A percentile compares a stretch with the other conserved stretches of the same genome.
Evolutionary conservation across 2,888 invertebrate genomes (phyloP).

Genomic region (Mimachlamys varia): DNA sequence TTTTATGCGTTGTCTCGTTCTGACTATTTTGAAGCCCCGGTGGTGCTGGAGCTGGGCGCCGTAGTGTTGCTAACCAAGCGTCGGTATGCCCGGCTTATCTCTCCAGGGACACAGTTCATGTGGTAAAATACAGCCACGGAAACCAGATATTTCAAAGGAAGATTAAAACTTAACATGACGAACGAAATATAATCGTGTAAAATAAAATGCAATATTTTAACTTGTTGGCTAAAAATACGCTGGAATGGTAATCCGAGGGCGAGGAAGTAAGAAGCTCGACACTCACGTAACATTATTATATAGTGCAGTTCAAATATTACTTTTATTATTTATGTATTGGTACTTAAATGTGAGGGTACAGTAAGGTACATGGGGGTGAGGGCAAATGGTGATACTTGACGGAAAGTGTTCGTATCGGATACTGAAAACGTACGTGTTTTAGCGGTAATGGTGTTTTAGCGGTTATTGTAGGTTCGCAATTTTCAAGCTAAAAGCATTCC

Average conservation of each 20-base stretch:
- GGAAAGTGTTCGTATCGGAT: no score
- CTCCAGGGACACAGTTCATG: conserved; percentile 19
- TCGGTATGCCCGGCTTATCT: neutral
- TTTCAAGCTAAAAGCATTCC: no score
- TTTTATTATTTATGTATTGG: no score
- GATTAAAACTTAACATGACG: conserved; percentile 12
- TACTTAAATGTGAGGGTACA: neutral
- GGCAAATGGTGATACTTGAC: no score
- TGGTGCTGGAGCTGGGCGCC: neutral
- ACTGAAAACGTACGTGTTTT: no score
- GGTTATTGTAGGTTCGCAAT: no score
- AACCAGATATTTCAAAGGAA: conserved; percentile 31
- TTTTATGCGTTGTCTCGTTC: neutral
- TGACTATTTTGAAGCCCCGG: neutral
- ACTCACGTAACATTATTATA: neutral
- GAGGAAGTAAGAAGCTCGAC: neutral
- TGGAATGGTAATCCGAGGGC: neutral
- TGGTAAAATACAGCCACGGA: neutral
- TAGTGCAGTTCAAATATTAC: neutral
- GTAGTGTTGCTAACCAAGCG: neutral
- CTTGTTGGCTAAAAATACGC: conserved; percentile 5
- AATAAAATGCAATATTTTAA: conserved; percentile 34
- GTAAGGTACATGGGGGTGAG: no score
- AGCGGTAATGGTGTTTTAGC: no score
- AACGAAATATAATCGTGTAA: conserved; percentile 18